A percentile compares a stretch with the other conserved stretches of the same genome.
Conservation (phyloP, 2,888 invertebrate species). For the Meteorus cinctellus region DNA sequence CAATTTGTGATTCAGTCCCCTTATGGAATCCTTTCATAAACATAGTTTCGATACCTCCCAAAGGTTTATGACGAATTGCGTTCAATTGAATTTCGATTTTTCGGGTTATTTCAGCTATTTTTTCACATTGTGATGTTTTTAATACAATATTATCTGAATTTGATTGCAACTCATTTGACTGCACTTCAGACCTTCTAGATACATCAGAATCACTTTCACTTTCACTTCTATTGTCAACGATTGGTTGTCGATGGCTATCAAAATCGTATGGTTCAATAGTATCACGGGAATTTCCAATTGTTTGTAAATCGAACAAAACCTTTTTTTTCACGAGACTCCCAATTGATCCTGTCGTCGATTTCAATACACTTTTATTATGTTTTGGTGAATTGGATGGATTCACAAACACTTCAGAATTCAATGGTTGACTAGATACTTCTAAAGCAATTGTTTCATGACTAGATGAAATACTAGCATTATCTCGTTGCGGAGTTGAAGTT, state of each 20-base stretch:
- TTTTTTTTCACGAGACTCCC: constrained; percentile 78
- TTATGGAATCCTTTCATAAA: constrained; percentile 54
- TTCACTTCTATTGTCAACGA: constrained; percentile 71
- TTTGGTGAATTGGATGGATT: constrained; percentile 60
- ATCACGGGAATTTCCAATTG: not conserved
- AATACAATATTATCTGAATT: constrained; percentile 32
- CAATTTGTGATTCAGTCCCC: constrained; percentile 15
- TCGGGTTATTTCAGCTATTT: constrained; percentile 73
- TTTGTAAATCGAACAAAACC: constrained; percentile 79
- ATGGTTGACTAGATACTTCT: not conserved
- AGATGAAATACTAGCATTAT: constrained; percentile 46
- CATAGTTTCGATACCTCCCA: constrained; percentile 68
- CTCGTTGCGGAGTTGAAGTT: constrained; percentile 57
- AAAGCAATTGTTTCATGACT: constrained; percentile 29
- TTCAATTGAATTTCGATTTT: constrained; percentile 74
- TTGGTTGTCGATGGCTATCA: not conserved
- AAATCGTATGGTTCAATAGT: constrained; percentile 17
- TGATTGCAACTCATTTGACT: constrained; percentile 67
- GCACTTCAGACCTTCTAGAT: constrained; percentile 76
- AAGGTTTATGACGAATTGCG: constrained; percentile 64
- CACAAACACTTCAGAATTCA: constrained; percentile 48
- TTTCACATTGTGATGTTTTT: constrained; percentile 52
- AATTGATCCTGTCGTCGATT: constrained; percentile 75
- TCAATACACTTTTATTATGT: constrained; percentile 76
- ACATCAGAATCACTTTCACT: constrained; percentile 76